phyloP scores from a whole-genome alignment of 2,113 vertebrate species.

The Oostethus manadensis region DNA sequence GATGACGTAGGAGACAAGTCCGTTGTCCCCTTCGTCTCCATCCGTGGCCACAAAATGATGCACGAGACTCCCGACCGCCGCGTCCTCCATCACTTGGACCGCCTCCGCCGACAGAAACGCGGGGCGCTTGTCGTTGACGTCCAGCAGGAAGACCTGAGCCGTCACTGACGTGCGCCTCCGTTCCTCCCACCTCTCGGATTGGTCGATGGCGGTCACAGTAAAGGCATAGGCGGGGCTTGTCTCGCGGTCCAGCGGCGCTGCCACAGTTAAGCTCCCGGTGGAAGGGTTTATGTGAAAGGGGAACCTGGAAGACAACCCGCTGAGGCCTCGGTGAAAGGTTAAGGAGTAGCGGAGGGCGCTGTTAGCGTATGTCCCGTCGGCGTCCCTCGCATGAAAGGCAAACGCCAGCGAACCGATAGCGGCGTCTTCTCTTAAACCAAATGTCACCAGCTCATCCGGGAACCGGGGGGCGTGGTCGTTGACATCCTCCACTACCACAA shows the following conservation, averaged over 20 bases:
- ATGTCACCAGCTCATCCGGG: constrained; percentile 73
- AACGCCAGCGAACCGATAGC: constrained; percentile 74
- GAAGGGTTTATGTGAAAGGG: constrained; percentile 79
- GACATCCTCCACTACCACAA: constrained; percentile 79
- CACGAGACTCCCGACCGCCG: constrained; percentile 73
- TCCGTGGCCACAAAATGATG: constrained; percentile 79
- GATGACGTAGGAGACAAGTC: constrained; percentile 74
- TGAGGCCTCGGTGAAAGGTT: constrained; percentile 42
- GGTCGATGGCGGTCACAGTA: constrained; percentile 78
- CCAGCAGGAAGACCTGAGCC: constrained; percentile 79
- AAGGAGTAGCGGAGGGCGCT: constrained; percentile 79
- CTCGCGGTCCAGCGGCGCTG: constrained; percentile 78
- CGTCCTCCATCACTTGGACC: constrained; percentile 73
- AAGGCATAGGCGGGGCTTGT: constrained; percentile 60
- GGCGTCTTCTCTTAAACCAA: constrained; percentile 78
- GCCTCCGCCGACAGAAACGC: constrained; percentile 69
- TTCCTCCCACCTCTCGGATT: constrained; percentile 67
- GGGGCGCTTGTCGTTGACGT: constrained; percentile 86
- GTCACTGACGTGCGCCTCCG: constrained; percentile 65
- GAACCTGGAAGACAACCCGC: constrained; percentile 26
- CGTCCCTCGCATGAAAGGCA: constrained; percentile 82
- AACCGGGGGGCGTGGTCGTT: constrained; percentile 86
- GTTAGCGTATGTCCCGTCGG: constrained; percentile 79
- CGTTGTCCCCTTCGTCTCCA: constrained; percentile 79
- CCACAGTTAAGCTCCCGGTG: constrained; percentile 75